phyloP scores from a whole-genome alignment of 1,140 invertebrate species.

The Caerostris extrusa region DNA sequence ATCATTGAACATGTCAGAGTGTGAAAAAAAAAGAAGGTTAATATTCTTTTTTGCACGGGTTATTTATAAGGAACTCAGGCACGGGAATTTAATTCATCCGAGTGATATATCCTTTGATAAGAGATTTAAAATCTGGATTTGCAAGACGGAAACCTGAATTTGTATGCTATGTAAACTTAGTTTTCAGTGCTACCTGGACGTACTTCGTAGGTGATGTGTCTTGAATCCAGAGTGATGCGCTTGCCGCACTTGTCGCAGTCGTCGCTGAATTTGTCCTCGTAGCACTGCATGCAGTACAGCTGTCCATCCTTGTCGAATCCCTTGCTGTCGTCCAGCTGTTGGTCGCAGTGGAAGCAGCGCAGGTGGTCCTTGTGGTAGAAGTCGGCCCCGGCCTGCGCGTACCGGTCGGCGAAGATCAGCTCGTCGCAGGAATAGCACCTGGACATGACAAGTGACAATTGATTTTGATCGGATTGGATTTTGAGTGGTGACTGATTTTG shows the following conservation, averaged over 20 bases:
- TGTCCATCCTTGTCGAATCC: conserved; percentile 24
- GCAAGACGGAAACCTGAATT: too few relatives aligned
- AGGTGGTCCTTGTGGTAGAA: conserved; percentile 49
- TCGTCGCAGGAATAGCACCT: conserved; percentile 54
- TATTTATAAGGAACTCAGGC: too few relatives aligned
- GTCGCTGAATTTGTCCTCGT: background rate
- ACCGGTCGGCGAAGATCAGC: conserved; percentile 21
- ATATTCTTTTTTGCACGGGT: too few relatives aligned
- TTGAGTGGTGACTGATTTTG: too few relatives aligned
- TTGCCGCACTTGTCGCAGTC: conserved; percentile 24
- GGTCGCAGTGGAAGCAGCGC: conserved; percentile 32
- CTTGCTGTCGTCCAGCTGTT: background rate
- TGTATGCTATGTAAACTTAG: too few relatives aligned
- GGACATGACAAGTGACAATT: background rate
- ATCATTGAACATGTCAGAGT: too few relatives aligned
- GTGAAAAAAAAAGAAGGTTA: too few relatives aligned
- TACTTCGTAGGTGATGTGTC: background rate
- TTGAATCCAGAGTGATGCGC: background rate
- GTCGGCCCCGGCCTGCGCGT: background rate
- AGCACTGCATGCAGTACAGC: conserved; percentile 37
- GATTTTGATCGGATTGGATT: too few relatives aligned
- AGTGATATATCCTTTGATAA: too few relatives aligned
- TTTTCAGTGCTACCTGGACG: too few relatives aligned
- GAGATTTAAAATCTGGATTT: too few relatives aligned
- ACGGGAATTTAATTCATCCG: too few relatives aligned